Conservation (phyloP, 2,797 vertebrate species). For the Phataginus tricuspis region DNA sequence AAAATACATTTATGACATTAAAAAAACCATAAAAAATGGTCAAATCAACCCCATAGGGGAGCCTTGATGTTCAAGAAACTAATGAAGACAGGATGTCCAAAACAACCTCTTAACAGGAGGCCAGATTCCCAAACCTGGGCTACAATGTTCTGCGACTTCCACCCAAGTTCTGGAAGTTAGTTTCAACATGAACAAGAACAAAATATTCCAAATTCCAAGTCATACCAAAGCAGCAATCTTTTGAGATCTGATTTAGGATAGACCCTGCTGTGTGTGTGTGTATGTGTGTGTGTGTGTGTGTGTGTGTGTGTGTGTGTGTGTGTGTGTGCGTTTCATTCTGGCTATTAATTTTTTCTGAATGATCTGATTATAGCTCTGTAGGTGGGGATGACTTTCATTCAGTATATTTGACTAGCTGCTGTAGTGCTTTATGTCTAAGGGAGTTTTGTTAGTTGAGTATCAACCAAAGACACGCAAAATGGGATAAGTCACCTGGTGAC, state of each 20-base stretch:
- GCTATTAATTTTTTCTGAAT: not conserved
- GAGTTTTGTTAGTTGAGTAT: not conserved
- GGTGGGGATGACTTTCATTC: not conserved
- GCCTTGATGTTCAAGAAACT: not conserved
- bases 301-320: not conserved
- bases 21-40: not conserved
- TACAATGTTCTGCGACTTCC: too few relatives aligned
- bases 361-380: not conserved
- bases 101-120: not conserved
- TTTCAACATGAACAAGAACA: not conserved
- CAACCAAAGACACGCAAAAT: not conserved
- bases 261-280: not conserved
- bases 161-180: not conserved
- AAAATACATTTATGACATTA: not conserved
- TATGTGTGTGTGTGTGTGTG: not conserved
- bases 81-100: not conserved
- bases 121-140: not conserved
- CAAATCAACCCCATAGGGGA: not conserved
- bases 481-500: not conserved
- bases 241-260: conserved; percentile 2
- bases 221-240: conserved; percentile 23
- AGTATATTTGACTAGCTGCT: conserved; percentile 4
- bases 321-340: not conserved
- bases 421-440: not conserved
- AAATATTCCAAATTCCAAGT: conserved; percentile 35